phyloP scores from a whole-genome alignment of 2,888 invertebrate species.

The Acrobasis consociella region DNA sequence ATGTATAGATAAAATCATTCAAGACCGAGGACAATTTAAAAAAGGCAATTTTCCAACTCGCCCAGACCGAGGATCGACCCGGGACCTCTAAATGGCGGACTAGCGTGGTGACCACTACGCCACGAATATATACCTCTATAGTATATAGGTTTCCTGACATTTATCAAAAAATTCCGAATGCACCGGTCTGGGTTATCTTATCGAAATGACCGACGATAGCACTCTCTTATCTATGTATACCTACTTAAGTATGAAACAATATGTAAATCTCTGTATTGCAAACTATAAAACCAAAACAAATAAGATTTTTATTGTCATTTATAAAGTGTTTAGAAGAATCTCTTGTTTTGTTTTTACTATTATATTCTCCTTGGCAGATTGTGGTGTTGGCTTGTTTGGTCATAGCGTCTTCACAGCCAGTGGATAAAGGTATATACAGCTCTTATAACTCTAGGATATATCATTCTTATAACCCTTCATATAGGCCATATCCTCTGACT shows the following conservation, averaged over 20 bases:
- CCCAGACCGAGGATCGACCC: too few relatives aligned
- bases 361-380: conserved; percentile 4
- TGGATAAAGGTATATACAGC: conserved; percentile 8
- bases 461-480: too few relatives aligned
- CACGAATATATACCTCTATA: too few relatives aligned
- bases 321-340: neutral
- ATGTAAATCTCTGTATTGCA: neutral
- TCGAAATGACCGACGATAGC: neutral
- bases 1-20: too few relatives aligned
- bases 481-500: too few relatives aligned
- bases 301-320: neutral
- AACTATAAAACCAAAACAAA: neutral
- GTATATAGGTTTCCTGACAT: neutral
- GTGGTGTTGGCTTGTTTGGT: conserved; percentile 1
- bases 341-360: neutral
- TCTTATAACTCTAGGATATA: neutral
- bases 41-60: too few relatives aligned
- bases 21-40: too few relatives aligned
- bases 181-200: neutral
- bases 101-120: too few relatives aligned
- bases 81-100: too few relatives aligned
- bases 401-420: neutral
- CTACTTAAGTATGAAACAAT: neutral
- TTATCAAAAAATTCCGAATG: neutral
- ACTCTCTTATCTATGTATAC: neutral